These are phyloP conservation scores for Triplophysa siluroides DNA, from an alignment of 2,113 vertebrate species.

Conservation along the genomic window DNA sequence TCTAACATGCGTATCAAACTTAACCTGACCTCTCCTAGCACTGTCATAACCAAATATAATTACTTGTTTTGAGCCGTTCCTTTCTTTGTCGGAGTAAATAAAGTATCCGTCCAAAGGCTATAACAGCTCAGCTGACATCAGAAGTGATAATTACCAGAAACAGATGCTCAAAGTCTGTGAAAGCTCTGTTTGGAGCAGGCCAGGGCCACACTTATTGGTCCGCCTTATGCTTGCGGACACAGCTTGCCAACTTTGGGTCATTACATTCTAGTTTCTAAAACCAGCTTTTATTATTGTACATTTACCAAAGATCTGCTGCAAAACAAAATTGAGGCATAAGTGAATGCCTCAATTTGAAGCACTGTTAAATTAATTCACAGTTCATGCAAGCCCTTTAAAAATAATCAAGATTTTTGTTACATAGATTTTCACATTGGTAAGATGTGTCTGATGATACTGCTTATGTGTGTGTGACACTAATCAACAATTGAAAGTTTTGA, in stretches of 20 bases:
- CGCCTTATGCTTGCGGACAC: background rate
- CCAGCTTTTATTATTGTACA: background rate
- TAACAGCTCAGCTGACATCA: background rate
- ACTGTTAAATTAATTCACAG: background rate
- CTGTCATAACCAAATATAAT: background rate
- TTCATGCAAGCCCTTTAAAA: background rate
- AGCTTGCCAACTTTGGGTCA: background rate
- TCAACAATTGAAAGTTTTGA: background rate
- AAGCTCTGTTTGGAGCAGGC: background rate
- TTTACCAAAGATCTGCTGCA: background rate
- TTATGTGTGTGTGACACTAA: background rate
- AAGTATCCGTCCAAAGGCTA: background rate
- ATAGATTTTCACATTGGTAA: background rate
- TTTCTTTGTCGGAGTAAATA: background rate
- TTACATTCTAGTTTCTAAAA: background rate
- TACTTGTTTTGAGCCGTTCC: background rate
- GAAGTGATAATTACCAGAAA: background rate
- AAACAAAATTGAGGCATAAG: background rate
- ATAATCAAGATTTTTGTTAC: background rate
- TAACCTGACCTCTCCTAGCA: background rate
- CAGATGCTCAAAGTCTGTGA: slow-evolving; percentile 10
- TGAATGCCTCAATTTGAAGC: background rate
- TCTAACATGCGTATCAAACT: background rate
- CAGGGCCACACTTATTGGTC: background rate
- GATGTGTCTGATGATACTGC: background rate